Evolutionary conservation across 2,888 invertebrate species (phyloP).

Genomic region (Ischnura elegans): DNA sequence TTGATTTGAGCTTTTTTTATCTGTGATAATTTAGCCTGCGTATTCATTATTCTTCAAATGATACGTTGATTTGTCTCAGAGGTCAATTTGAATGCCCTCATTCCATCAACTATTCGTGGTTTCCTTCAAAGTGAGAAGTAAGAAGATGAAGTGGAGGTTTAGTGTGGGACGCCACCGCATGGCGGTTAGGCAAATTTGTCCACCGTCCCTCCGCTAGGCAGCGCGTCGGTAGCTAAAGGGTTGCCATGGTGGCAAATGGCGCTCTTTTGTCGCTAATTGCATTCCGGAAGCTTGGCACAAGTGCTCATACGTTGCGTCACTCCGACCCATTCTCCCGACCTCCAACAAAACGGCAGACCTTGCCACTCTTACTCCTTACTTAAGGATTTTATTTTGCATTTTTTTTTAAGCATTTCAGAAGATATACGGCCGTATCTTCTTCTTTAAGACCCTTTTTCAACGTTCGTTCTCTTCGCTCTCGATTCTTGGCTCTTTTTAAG

Average conservation of each 20-base stretch:
- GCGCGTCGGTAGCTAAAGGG: no score
- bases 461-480: neutral
- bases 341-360: neutral
- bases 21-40: no score
- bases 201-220: neutral
- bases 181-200: constrained; percentile 13
- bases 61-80: no score
- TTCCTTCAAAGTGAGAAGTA: no score
- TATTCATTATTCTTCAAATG: no score
- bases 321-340: neutral
- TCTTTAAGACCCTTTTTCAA: neutral
- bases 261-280: neutral
- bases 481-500: neutral
- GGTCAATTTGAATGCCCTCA: no score
- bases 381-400: neutral
- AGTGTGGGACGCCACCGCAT: neutral
- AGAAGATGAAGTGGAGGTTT: no score
- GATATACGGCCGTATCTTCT: neutral
- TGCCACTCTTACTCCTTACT: neutral
- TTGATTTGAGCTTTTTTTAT: no score
- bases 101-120: no score
- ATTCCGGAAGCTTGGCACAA: neutral
- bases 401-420: neutral
- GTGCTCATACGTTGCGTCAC: neutral
- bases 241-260: neutral